Conservation (phyloP, 1,140 invertebrate species). For the Eulimnadia texana region DNA sequence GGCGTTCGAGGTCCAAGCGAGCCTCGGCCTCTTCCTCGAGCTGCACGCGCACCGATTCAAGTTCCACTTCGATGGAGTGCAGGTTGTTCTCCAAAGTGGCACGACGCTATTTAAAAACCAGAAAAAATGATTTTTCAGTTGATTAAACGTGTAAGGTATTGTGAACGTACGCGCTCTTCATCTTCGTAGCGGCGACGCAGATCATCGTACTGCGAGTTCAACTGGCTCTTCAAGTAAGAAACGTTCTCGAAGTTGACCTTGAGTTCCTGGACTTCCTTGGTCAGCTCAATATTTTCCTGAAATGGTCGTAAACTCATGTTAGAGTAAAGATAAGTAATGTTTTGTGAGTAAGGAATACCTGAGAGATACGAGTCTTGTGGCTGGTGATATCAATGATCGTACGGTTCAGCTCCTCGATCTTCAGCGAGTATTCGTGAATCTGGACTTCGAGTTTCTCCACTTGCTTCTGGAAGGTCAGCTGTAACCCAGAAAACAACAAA, state of each 20-base stretch:
- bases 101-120: constrained; percentile 43
- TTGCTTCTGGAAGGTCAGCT: constrained; percentile 63
- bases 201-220: constrained; percentile 80
- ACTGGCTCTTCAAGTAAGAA: constrained; percentile 71
- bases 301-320: background rate
- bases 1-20: constrained; percentile 83
- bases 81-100: constrained; percentile 70
- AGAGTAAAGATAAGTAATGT: background rate
- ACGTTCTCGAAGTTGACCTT: constrained; percentile 88
- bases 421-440: constrained; percentile 76
- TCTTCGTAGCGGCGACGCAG: constrained; percentile 82
- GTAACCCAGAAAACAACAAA: constrained; percentile 15
- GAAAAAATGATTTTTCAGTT: background rate
- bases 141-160: background rate
- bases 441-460: constrained; percentile 78
- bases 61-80: constrained; percentile 78
- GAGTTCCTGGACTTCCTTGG: constrained; percentile 84
- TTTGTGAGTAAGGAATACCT: constrained; percentile 26
- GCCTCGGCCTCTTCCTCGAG: constrained; percentile 91
- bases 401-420: constrained; percentile 88
- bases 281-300: constrained; percentile 79
- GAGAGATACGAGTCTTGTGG: constrained; percentile 68
- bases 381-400: constrained; percentile 88
- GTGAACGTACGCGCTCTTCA: constrained; percentile 59
- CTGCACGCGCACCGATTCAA: constrained; percentile 82